phyloP scores from a whole-genome alignment of 2,113 vertebrate genomes.

The Zosterops hypoxanthus region DNA sequence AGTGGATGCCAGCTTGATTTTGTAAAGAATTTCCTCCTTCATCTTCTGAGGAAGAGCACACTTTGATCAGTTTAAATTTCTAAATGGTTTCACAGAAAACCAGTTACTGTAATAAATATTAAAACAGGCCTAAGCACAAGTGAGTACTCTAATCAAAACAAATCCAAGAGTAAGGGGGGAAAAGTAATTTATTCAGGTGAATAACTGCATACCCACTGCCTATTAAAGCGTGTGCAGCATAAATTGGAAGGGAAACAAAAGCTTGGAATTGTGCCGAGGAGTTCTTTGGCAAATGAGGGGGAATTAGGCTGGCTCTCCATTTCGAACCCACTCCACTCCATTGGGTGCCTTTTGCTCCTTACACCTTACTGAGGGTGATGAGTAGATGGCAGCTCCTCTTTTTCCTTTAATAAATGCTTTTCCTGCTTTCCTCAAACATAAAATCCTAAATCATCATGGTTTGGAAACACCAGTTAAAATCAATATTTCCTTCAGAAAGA shows the following conservation, averaged over 20 bases:
- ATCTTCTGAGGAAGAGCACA: not conserved
- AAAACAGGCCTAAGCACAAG: not conserved
- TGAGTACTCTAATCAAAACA: not conserved
- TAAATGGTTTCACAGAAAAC: not conserved
- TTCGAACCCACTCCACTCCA: not conserved
- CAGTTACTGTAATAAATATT: not conserved
- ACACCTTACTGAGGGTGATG: not conserved
- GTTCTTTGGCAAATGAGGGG: not conserved
- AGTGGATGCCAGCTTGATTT: not conserved
- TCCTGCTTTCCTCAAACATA: not conserved
- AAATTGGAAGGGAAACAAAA: slow-evolving; percentile 2
- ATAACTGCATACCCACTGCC: not conserved
- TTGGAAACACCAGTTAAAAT: not conserved
- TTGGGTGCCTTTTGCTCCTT: not conserved
- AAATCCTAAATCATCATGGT: not conserved
- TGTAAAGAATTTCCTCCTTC: not conserved
- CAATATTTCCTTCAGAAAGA: not conserved
- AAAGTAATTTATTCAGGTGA: not conserved
- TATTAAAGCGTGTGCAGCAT: not conserved
- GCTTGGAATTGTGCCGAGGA: slow-evolving; percentile 18
- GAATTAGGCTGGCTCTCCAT: not conserved
- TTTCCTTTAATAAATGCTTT: not conserved
- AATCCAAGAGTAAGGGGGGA: not conserved
- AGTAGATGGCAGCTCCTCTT: not conserved
- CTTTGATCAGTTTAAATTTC: not conserved